Evolutionary conservation across 2,113 vertebrate species (phyloP).

Genomic region (Hippocampus mohnikei): DNA sequence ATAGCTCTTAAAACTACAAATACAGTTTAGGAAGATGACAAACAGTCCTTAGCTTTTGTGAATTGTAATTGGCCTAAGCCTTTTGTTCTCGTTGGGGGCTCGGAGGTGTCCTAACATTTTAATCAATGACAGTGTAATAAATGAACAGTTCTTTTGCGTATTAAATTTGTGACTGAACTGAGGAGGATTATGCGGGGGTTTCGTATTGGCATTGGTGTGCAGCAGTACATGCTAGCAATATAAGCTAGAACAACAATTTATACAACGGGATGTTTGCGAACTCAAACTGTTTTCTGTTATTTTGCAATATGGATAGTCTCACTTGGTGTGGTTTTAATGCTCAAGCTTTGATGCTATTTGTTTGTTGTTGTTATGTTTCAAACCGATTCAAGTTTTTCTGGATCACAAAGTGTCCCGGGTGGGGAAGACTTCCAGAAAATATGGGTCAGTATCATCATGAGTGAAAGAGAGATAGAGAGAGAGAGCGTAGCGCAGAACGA

Average conservation of each 20-base stretch:
- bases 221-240: too few relatives aligned
- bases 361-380: not conserved
- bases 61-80: too few relatives aligned
- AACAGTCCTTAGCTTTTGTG: too few relatives aligned
- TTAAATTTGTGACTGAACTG: not conserved
- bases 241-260: too few relatives aligned
- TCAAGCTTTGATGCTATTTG: not conserved
- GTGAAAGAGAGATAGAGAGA: conserved; percentile 5
- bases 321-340: not conserved
- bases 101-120: not conserved
- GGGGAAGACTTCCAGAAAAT: conserved; percentile 31
- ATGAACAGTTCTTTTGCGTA: too few relatives aligned
- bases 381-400: conserved; percentile 12
- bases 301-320: not conserved
- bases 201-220: too few relatives aligned
- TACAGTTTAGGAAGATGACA: too few relatives aligned
- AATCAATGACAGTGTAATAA: not conserved
- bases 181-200: too few relatives aligned
- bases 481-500: conserved; percentile 40
- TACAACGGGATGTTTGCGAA: too few relatives aligned
- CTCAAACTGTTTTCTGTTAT: too few relatives aligned
- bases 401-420: not conserved
- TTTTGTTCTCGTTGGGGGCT: too few relatives aligned
- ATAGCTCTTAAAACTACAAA: too few relatives aligned
- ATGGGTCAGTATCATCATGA: conserved; percentile 53